These are phyloP conservation scores for Pao palembangensis DNA, from an alignment of 2,113 vertebrate genomes.

Conservation along the genomic window DNA sequence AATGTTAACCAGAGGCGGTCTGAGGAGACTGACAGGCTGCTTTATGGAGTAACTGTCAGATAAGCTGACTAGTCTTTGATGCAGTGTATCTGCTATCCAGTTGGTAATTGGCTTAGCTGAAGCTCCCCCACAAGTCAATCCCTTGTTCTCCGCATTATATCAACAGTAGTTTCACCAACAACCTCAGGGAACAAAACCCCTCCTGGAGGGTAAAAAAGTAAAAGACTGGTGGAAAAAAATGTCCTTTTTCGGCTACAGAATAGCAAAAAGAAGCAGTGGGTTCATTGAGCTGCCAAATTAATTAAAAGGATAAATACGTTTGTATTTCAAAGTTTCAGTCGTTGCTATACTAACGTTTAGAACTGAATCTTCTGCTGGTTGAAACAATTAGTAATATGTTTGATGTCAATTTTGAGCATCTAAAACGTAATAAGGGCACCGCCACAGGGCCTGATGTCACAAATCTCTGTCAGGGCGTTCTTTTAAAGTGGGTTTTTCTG, in stretches of 20 bases:
- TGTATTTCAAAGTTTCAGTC: not conserved
- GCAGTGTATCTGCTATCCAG: constrained; percentile 13
- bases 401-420: too few species aligned
- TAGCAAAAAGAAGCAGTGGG: not conserved
- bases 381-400: too few species aligned
- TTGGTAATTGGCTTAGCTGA: constrained; percentile 41
- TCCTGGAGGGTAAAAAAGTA: constrained; percentile 1
- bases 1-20: not conserved
- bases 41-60: constrained; percentile 4
- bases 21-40: not conserved
- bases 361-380: too few species aligned
- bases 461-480: constrained; percentile 4
- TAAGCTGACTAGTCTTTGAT: constrained; percentile 33
- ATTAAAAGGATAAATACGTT: too few species aligned
- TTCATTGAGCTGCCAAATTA: not conserved
- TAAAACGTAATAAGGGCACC: not conserved
- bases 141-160: constrained; percentile 3
- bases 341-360: too few species aligned
- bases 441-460: not conserved
- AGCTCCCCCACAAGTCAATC: constrained; percentile 15
- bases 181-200: not conserved
- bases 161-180: constrained; percentile 7
- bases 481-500: not conserved
- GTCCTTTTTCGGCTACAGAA: not conserved
- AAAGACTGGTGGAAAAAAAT: constrained; percentile 1